A percentile compares a stretch with the other conserved stretches of the same genome.
Evolutionary conservation across 2,888 invertebrate species (phyloP).

Genomic region (Drosophila mayaguana): DNA sequence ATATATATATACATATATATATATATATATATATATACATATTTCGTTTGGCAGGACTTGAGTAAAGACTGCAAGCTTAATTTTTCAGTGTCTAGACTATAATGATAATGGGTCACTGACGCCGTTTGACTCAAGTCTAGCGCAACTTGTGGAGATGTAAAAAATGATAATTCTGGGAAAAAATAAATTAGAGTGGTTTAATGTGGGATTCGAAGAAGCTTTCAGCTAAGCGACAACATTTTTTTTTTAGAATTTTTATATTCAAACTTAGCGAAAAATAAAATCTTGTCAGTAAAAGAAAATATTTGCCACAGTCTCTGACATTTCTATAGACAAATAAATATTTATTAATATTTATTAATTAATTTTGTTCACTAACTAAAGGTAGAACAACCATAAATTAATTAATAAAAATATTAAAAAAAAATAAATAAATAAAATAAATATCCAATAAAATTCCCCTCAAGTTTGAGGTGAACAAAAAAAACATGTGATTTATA

Average conservation of each 20-base stretch:
- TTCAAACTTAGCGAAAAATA: no score
- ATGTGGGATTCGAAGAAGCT: neutral
- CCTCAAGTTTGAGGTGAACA: no score
- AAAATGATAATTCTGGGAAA: no score
- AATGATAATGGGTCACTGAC: neutral
- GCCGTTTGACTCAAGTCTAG: neutral
- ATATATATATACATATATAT: neutral
- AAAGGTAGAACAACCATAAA: neutral
- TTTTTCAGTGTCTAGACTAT: slow-evolving; percentile 25
- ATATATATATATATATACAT: neutral
- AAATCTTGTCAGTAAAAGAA: no score
- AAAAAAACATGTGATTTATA: slow-evolving; percentile 5
- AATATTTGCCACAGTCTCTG: neutral
- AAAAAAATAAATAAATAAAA: neutral
- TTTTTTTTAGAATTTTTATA: no score
- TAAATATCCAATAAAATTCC: neutral
- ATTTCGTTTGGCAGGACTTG: slow-evolving; percentile 2
- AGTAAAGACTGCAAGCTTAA: neutral
- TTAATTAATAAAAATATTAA: neutral
- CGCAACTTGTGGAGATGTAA: neutral
- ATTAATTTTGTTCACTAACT: neutral
- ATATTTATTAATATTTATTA: neutral
- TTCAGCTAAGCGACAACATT: neutral
- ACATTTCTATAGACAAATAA: neutral
- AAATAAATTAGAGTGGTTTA: neutral